Conservation (phyloP, 2,888 invertebrate species). For the Rugalucina vietnamica region DNA sequence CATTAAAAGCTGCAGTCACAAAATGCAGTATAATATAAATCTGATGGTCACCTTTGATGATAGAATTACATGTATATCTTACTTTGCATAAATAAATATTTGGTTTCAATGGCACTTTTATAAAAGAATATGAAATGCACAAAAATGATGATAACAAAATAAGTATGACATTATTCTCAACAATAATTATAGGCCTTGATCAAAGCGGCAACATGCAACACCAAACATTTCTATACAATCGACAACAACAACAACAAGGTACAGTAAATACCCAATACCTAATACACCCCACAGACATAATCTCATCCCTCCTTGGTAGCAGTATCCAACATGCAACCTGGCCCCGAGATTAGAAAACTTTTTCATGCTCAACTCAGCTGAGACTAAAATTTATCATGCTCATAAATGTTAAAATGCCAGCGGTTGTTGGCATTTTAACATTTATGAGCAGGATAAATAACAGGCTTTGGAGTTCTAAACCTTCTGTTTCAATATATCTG, state of each 20-base stretch:
- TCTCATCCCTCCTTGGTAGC: not conserved
- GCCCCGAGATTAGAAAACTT: not conserved
- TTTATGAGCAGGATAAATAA: not conserved
- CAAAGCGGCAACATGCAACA: not conserved
- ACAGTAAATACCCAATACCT: not conserved
- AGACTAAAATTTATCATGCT: not conserved
- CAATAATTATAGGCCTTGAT: not conserved
- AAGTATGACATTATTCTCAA: not conserved
- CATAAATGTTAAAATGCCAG: not conserved
- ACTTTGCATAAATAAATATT: too few relatives aligned
- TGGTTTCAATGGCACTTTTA: too few relatives aligned
- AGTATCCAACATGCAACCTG: not conserved
- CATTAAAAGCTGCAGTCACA: too few relatives aligned
- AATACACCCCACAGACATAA: not conserved
- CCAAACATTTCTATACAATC: not conserved
- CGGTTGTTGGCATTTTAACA: not conserved
- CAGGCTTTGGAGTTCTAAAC: not conserved
- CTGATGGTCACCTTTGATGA: not conserved
- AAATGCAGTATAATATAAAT: not conserved
- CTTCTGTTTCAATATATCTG: too few relatives aligned
- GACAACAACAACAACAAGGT: not conserved
- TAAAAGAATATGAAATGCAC: too few relatives aligned
- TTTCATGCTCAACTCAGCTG: not conserved
- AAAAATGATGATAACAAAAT: not conserved
- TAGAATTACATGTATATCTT: not conserved